A percentile compares a stretch with the other conserved stretches of the same genome.
Conservation (phyloP, 2,113 vertebrate genomes). For the Zosterops hypoxanthus region DNA sequence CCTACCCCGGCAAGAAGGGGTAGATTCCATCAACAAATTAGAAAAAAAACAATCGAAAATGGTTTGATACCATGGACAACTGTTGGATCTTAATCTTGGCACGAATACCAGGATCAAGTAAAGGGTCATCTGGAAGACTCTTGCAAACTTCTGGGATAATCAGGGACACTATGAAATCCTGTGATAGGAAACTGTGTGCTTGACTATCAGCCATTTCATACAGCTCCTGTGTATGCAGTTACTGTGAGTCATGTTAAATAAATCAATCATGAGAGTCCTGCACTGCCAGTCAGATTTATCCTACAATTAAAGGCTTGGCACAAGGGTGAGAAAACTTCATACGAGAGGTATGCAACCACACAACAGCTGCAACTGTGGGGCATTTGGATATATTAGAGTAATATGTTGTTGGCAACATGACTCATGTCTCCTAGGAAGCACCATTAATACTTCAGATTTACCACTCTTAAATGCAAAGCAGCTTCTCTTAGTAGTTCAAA, state of each 20-base stretch:
- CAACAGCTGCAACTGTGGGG: constrained; percentile 71
- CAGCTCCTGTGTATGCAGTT: constrained; percentile 43
- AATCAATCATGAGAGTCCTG: constrained; percentile 64
- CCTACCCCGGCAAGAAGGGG: neutral
- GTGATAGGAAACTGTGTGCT: neutral
- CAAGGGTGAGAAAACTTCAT: constrained; percentile 61
- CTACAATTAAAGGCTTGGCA: constrained; percentile 72
- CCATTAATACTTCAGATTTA: constrained; percentile 21
- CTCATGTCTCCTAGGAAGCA: constrained; percentile 38
- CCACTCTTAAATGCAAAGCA: neutral
- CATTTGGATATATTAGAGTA: constrained; percentile 54
- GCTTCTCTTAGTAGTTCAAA: neutral
- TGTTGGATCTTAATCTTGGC: neutral
- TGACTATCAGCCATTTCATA: neutral
- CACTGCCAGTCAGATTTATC: constrained; percentile 72
- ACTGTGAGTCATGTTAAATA: constrained; percentile 68
- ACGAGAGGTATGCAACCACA: constrained; percentile 66
- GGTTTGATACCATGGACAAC: neutral
- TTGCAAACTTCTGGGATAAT: neutral
- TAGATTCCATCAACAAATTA: neutral
- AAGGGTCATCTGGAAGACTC: neutral
- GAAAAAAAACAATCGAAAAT: neutral
- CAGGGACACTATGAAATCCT: neutral
- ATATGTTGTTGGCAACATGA: constrained; percentile 36
- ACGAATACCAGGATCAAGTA: neutral